A percentile compares a stretch with the other conserved stretches of the same genome.
These are phyloP conservation scores for Macrosiphum euphorbiae DNA, from an alignment of 2,888 invertebrate genomes.

Conservation along the genomic window DNA sequence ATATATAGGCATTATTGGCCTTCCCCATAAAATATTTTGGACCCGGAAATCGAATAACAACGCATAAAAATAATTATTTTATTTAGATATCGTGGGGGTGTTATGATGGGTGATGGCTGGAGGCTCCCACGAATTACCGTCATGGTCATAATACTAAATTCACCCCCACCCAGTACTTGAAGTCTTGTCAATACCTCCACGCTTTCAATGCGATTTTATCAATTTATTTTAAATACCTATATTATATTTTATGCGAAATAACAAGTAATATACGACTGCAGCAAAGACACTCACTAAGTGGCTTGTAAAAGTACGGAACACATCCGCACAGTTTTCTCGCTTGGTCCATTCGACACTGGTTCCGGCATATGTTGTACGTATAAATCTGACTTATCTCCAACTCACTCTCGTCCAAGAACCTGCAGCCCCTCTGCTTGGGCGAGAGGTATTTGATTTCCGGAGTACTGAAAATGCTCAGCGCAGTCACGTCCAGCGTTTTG, in stretches of 20 bases:
- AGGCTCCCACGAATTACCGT: too few species aligned
- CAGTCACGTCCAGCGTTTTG: conserved; percentile 76
- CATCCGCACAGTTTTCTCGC: conserved; percentile 70
- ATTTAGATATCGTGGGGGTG: not conserved
- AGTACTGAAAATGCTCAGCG: conserved; percentile 75
- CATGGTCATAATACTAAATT: not conserved
- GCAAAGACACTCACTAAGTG: conserved; percentile 67
- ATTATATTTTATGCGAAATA: not conserved
- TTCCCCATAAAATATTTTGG: not conserved
- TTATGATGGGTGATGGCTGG: too few species aligned
- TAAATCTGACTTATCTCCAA: conserved; percentile 69
- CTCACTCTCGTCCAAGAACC: conserved; percentile 68
- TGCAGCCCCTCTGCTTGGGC: conserved; percentile 69
- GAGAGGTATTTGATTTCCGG: conserved; percentile 71
- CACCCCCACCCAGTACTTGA: not conserved
- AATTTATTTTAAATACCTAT: not conserved
- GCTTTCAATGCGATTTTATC: not conserved
- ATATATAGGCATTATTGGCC: too few species aligned
- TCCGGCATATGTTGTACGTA: conserved; percentile 70
- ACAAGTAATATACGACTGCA: not conserved
- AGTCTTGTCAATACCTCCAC: not conserved
- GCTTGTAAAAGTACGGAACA: conserved; percentile 70
- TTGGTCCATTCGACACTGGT: conserved; percentile 70
- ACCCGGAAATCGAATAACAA: not conserved
- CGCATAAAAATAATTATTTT: not conserved